Evolutionary conservation across 1,140 invertebrate species (phyloP), one percentile per base, ranked within the genome.

Genomic region (Aphelinus atriplicis): DNA sequence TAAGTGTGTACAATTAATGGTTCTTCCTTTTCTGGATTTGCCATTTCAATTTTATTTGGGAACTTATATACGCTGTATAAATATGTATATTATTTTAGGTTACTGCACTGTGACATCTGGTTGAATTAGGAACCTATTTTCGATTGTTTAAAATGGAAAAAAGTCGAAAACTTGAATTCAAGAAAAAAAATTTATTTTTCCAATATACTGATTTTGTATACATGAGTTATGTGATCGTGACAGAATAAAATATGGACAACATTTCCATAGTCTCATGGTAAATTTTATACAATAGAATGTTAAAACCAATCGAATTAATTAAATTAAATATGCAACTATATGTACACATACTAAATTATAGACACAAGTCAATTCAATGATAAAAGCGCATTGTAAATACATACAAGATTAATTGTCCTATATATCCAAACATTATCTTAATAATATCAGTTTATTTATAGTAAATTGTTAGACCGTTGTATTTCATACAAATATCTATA

Each of bases 1-100:
- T 94, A 94, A 2, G 91, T 92, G 80, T 94, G 92, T 48, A 93
- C 86, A 57, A 93, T 90, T 51, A 71, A 7, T n/a, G 43, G 3
- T 55, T 79, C 78, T 89, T 93, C 93, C 81, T 93, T 93, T 73
- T 88, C 88, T 73, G 89, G 88, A 57, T 86, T 88, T 53, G 86
- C 75, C 76, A 80, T 82, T 78, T 70, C 61, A 10, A 46, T 63
- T 7, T 63, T 63, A 26, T 4, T 47, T 26, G 0, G 26, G 26
- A 26, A 26, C 26, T 26, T 26, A 26, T 26, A 26, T 26, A 26
- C 26, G 26, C 26, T 26, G 26, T 26, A 26, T 26, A 26, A 26
- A 26, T 26, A 26, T 26, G 26, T 26, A 26, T 26, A 26, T 5
- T 50, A 10, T 50, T 6, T 46, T 6, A 43, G 71, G 53, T 66